A percentile compares a stretch with the other conserved stretches of the same genome.
Conservation (phyloP, 2,113 vertebrate species). For the Caloenas nicobarica region DNA sequence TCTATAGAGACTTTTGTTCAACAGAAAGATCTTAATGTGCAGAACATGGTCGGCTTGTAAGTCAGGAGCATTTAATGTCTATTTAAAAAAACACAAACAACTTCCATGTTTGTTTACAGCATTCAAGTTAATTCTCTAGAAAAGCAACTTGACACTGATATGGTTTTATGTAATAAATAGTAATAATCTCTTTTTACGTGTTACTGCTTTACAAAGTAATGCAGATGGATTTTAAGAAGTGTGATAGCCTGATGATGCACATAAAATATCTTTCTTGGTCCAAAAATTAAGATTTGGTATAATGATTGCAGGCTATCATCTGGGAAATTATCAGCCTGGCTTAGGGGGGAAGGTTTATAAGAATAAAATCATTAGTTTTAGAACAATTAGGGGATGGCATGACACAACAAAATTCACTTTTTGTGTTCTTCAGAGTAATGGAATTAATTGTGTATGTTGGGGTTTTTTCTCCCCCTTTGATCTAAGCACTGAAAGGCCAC, state of each 20-base stretch:
- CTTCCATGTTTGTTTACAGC: background rate
- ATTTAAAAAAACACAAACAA: background rate
- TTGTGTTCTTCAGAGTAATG: background rate
- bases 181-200: no score
- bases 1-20: background rate
- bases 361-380: background rate
- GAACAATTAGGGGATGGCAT: background rate
- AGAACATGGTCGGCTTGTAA: background rate
- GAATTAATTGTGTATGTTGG: background rate
- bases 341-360: background rate
- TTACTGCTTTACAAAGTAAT: background rate
- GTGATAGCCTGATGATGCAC: background rate
- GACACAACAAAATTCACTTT: background rate
- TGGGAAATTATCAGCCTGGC: background rate
- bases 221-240: background rate
- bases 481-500: background rate
- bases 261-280: rapidly evolving
- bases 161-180: background rate
- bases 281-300: background rate
- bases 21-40: background rate
- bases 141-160: background rate
- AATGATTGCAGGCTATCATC: background rate
- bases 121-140: background rate
- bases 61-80: background rate
- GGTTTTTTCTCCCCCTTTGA: no score